These are phyloP conservation scores for Rugalucina vietnamica DNA, from an alignment of 2,888 invertebrate species.

Conservation along the genomic window DNA sequence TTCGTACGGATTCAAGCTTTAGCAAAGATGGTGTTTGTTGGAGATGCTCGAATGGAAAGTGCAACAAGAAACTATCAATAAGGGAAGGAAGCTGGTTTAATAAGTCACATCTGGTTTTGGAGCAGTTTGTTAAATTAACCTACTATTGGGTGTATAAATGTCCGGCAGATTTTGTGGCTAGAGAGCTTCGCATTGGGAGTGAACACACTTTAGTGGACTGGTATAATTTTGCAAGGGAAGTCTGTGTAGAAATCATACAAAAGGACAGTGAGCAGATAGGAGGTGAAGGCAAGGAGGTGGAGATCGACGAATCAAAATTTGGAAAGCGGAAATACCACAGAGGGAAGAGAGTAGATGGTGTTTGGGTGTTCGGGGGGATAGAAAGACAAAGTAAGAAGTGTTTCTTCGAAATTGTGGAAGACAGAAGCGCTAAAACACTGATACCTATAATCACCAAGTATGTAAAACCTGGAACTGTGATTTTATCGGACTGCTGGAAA, in stretches of 20 bases:
- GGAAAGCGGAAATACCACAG: slow-evolving; percentile 53
- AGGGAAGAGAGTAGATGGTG: slow-evolving; percentile 53
- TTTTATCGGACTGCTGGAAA: slow-evolving; percentile 51
- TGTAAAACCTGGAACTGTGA: slow-evolving; percentile 41
- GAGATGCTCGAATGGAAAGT: slow-evolving; percentile 19
- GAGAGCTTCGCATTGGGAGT: neutral
- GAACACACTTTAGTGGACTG: slow-evolving; percentile 41
- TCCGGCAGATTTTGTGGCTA: neutral
- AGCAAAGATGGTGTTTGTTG: slow-evolving; percentile 7
- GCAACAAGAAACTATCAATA: slow-evolving; percentile 12
- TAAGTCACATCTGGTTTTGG: slow-evolving; percentile 2
- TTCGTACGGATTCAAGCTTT: neutral
- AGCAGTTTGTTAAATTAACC: slow-evolving; percentile 20
- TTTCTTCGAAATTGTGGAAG: slow-evolving; percentile 52
- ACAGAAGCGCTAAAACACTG: slow-evolving; percentile 34
- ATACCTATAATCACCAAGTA: slow-evolving; percentile 42
- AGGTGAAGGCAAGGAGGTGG: slow-evolving; percentile 27
- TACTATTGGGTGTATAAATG: slow-evolving; percentile 17
- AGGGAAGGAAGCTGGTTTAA: slow-evolving; percentile 26
- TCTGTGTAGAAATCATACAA: slow-evolving; percentile 18
- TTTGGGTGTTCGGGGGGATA: slow-evolving; percentile 50
- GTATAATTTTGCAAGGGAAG: slow-evolving; percentile 40
- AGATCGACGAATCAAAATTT: slow-evolving; percentile 51
- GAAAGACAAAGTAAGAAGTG: slow-evolving; percentile 25
- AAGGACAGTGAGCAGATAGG: slow-evolving; percentile 31